Evolutionary conservation across 2,113 vertebrate species (phyloP).

Genomic region (Empidonax alnorum): DNA sequence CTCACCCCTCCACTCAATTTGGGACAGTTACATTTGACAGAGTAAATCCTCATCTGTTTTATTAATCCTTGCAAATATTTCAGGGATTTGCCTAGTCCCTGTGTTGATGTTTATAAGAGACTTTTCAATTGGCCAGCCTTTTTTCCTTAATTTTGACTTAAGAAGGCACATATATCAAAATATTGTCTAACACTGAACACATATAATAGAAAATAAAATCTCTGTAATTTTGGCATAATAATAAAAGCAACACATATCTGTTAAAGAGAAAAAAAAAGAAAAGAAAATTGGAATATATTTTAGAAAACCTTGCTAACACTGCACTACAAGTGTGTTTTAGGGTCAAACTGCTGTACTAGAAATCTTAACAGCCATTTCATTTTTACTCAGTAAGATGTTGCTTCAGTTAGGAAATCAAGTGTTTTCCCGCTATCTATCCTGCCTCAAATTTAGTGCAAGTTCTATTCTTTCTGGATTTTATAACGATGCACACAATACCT

Average conservation of each 20-base stretch:
- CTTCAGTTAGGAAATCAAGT: background rate
- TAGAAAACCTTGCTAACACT: background rate
- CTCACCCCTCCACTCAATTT: background rate
- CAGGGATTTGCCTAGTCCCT: background rate
- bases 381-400: background rate
- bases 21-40: background rate
- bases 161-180: background rate
- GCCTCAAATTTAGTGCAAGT: background rate
- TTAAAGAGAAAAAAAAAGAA: background rate
- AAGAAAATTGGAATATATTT: background rate
- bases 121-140: background rate
- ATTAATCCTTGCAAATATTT: background rate
- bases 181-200: background rate
- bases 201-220: background rate
- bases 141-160: background rate
- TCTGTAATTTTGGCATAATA: background rate
- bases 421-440: background rate
- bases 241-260: background rate
- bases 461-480: background rate
- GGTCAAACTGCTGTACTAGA: background rate
- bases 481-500: constrained; percentile 78
- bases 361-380: background rate
- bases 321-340: background rate
- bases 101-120: background rate
- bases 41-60: background rate